Percentiles rank a stretch among this genome's conserved stretches.
Evolutionary conservation across 2,888 invertebrate genomes (phyloP).

Genomic region (Isotomurus palustris): DNA sequence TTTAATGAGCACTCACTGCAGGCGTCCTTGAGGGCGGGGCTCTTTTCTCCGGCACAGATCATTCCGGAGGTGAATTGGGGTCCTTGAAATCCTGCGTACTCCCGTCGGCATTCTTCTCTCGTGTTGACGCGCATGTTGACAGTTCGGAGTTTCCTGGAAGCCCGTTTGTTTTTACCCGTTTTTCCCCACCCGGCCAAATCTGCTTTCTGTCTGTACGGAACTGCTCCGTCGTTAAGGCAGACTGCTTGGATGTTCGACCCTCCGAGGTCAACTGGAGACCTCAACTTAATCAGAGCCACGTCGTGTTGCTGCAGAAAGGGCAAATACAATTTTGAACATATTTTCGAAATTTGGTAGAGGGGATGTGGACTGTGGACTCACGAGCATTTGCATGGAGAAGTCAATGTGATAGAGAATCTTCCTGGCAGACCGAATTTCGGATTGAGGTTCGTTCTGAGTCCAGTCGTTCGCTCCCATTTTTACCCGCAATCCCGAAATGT

Average conservation of each 20-base stretch:
- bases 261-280: constrained; percentile 67
- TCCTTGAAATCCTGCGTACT: constrained; percentile 13
- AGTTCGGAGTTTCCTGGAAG: constrained; percentile 13
- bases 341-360: not conserved
- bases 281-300: constrained; percentile 72
- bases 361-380: constrained; percentile 49
- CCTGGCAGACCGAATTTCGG: constrained; percentile 72
- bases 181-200: constrained; percentile 41
- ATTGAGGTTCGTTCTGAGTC: constrained; percentile 66
- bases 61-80: constrained; percentile 52
- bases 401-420: constrained; percentile 78
- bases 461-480: constrained; percentile 79
- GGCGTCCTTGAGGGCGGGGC: constrained; percentile 70
- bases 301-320: constrained; percentile 66
- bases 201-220: constrained; percentile 52
- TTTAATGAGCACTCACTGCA: constrained; percentile 61
- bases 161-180: constrained; percentile 48
- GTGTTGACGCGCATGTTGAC: constrained; percentile 23
- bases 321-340: not conserved
- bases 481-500: constrained; percentile 63
- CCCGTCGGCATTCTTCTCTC: constrained; percentile 16
- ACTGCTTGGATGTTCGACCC: constrained; percentile 69
- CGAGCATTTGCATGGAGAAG: constrained; percentile 76
- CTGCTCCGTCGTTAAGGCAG: constrained; percentile 49
- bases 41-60: constrained; percentile 69